Base-by-base conservation (phyloP, 2,888 invertebrate genomes). In the Synergus japonicus region DNA sequence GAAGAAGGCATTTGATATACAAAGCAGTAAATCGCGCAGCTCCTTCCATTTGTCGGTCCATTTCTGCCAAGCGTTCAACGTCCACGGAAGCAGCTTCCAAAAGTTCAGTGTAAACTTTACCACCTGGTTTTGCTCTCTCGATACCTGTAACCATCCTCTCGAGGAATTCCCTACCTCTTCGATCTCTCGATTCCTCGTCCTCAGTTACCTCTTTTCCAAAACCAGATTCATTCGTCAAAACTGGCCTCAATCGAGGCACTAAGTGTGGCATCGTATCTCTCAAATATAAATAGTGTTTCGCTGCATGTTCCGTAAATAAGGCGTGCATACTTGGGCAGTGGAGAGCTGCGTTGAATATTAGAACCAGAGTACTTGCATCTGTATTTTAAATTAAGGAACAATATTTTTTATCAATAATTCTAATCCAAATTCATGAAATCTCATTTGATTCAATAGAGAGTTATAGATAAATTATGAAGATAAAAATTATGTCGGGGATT, bases 261-360 rank as follows among this genome's bases (percentile, higher is more conserved):
- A 98, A 93, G 87, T 96, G 95, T 2, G 98, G 98, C 95, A 98
- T 96, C 13, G 98, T 97, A 91, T 98, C 98, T 5, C 98, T 94
- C 64, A 99, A 93, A 91, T 98, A 99, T 0, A 96, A 96, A 93
- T 99, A 99, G 93, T 99, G 99, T 78, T 97, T 96, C 78, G 97
- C 93, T 0, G 98, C 98, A 90, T 98, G 97, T 83, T 98, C 97
- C 79, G 98, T 98, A 90, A 99, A 96, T 77, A 99, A 93, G 9
- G 98, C 96, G 83, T 97, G 93, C 94, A 99, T 98, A 15, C 98
- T 97, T 73, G 97, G 96, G 90, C 97, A 96, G 90, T 96, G 95
- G 85, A 96, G 95, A 0, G 99, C 98, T 13, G 99, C 98, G 93
- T 99, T 99, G 88, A 99, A 95, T 44, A 99, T 96, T 88, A 99